phyloP scores from a whole-genome alignment of 2,797 vertebrate genomes.

The Enteromius radiatus region DNA sequence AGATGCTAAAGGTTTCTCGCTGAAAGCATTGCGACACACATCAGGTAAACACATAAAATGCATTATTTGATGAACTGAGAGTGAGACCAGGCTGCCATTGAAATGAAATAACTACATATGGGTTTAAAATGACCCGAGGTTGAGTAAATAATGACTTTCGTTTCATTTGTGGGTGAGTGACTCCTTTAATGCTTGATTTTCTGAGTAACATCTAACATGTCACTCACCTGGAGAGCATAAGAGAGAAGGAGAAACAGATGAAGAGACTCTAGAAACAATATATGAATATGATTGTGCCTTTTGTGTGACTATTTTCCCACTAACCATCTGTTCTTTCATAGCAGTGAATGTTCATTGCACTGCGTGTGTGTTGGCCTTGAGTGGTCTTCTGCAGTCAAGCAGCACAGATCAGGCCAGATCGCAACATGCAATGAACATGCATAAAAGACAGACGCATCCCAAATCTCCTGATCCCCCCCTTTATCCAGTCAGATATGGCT shows the following conservation, averaged over 20 bases:
- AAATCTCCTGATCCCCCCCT: constrained; percentile 36
- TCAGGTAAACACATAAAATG: not conserved
- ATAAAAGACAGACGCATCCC: constrained; percentile 39
- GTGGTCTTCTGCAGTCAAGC: not conserved
- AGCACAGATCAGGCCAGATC: constrained; percentile 27
- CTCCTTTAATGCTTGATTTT: constrained; percentile 26
- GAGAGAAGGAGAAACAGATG: not conserved
- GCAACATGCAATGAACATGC: constrained; percentile 40
- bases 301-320: constrained; percentile 19
- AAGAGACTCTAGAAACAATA: constrained; percentile 26
- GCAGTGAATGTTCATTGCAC: constrained; percentile 19
- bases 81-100: not conserved
- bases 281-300: constrained; percentile 15
- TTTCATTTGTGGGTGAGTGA: not conserved
- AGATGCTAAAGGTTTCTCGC: not conserved
- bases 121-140: not conserved
- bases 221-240: not conserved
- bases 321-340: constrained; percentile 50
- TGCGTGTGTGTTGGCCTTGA: constrained; percentile 9
- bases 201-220: constrained; percentile 28
- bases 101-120: not conserved
- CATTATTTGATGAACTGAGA: not conserved
- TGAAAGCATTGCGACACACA: not conserved
- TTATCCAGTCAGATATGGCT: constrained; percentile 32
- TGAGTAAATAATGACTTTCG: not conserved